Base-by-base conservation (phyloP, 2,797 vertebrate genomes). In the Coranthus polyacanthus region DNA sequence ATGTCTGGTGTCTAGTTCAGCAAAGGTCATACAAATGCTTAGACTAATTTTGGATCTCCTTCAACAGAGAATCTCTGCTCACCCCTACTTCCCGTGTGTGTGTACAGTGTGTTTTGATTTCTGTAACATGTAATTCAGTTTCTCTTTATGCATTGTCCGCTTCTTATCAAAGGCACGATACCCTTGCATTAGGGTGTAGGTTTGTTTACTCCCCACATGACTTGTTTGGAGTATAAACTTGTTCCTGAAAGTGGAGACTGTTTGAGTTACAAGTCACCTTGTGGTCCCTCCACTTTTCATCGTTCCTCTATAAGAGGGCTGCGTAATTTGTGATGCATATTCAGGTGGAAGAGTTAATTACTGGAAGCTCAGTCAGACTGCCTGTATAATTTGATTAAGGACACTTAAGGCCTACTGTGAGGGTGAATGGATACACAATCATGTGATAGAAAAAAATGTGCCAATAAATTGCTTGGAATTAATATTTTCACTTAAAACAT, bases 351-450 rank as follows among this genome's bases (percentile, higher is more conserved):
- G 86, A 87, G 82, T 92, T 90, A 88, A 93, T 92, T 89, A 91
- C 88, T 92, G 85, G 83, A 85, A 84, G 83, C 88, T 90, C 82
- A 81, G 82, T 89, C 82, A 80, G 85, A 84, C 84, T 87, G 90
- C 87, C 75, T 90, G 79, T 88, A 83, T 93, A 89, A 90, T 93
- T 92, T 92, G 79, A 91, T 92, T 91, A 93, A 90, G 86, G 92
- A 89, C 83, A 87, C 90, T 93, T 79, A 68, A 90, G 63, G 70
- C 85, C 86, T 74, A 87, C 87, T 90, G 86, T 64, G 87, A 79
- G 80, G 82, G 79, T 92, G 88, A 93, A 92, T 90, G 81, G 81
- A 88, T 81, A 84, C 83, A 88, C 80, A 91, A 86, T 88, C 80
- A 88, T 75, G 69, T 81, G 64, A 74, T 58, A 75, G 78, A 86